Percentiles rank a stretch among this genome's conserved stretches.
Evolutionary conservation across 2,113 vertebrate genomes (phyloP).

Genomic region (Indri indri): DNA sequence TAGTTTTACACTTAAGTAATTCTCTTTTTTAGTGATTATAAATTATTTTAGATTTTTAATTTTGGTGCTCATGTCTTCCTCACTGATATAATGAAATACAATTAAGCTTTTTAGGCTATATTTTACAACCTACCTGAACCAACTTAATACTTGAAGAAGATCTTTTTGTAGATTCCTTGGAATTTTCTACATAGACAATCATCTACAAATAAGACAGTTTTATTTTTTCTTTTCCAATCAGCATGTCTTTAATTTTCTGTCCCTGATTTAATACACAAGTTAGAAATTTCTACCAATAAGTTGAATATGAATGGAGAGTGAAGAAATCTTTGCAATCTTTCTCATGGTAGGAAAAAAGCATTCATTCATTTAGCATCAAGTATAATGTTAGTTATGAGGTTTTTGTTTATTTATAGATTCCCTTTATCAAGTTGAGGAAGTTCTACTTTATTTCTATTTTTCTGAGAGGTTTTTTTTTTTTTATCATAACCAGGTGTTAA

Average conservation of each 20-base stretch:
- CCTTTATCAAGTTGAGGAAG: background rate
- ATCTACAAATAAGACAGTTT: background rate
- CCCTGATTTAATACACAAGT: background rate
- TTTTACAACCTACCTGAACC: background rate
- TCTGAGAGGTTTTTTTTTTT: background rate
- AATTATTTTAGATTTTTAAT: background rate
- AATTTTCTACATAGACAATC: background rate
- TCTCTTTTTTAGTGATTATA: background rate
- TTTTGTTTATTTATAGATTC: background rate
- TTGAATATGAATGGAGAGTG: background rate
- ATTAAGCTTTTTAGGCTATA: background rate
- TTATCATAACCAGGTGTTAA: background rate
- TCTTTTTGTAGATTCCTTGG: background rate
- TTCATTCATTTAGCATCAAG: background rate
- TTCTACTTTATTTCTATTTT: background rate
- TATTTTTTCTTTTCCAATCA: background rate
- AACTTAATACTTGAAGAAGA: background rate
- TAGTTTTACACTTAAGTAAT: background rate
- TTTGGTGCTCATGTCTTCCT: background rate
- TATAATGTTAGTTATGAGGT: background rate
- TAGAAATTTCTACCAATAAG: background rate
- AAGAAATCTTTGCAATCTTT: background rate
- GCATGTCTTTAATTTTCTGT: background rate
- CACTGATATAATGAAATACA: background rate
- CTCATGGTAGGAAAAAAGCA: background rate